Percentiles rank a stretch among this genome's conserved stretches.
Evolutionary conservation across 2,113 vertebrate genomes (phyloP).

Genomic region (Ellobius talpinus): DNA sequence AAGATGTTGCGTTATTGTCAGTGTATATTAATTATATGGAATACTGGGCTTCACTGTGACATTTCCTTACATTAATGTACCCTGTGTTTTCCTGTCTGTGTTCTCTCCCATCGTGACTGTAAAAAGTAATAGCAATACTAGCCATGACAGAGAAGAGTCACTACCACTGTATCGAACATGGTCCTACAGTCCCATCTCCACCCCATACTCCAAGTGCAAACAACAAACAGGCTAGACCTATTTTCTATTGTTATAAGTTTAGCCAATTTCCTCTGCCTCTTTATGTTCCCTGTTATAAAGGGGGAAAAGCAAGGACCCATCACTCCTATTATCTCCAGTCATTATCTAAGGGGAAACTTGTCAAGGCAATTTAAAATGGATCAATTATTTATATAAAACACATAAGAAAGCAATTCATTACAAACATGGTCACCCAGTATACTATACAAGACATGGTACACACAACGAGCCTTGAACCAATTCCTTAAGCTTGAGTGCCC

Average conservation of each 20-base stretch:
- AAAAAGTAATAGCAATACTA: background rate
- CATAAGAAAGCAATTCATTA: background rate
- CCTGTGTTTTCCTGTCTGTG: background rate
- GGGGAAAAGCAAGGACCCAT: background rate
- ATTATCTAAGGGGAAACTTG: background rate
- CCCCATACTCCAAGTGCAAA: background rate
- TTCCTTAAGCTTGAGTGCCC: background rate
- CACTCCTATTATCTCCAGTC: background rate
- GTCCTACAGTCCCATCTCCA: background rate
- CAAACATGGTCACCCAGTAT: background rate
- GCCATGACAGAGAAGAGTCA: slow-evolving; percentile 5
- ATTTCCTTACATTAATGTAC: background rate
- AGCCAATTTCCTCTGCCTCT: slow-evolving; percentile 3
- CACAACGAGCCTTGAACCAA: background rate
- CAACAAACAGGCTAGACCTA: background rate
- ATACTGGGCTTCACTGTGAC: background rate
- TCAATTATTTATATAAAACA: background rate
- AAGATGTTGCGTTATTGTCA: background rate
- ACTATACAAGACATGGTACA: background rate
- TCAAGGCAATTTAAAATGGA: background rate
- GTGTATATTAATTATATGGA: background rate
- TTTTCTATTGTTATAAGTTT: background rate
- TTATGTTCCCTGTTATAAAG: background rate
- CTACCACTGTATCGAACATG: slow-evolving; percentile 2
- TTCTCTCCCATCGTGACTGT: background rate